phyloP scores from a whole-genome alignment of 2,797 vertebrate species.

The Platyrinchus mystaceus region DNA sequence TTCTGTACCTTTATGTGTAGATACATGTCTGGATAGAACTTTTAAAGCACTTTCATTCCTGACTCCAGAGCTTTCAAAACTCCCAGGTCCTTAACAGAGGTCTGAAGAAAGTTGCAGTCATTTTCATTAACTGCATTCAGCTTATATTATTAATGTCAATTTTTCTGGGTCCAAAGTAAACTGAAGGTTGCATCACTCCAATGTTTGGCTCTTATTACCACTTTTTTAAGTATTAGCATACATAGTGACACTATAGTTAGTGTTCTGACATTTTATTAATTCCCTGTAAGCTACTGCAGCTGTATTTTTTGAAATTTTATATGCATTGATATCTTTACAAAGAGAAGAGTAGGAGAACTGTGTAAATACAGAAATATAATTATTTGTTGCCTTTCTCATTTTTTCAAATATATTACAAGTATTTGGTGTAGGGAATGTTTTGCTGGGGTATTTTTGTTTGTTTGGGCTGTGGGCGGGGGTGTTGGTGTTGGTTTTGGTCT shows the following conservation, averaged over 20 bases:
- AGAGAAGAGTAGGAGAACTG: not conserved
- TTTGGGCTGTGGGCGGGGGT: not conserved
- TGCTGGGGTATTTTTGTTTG: not conserved
- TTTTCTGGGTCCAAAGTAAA: not conserved
- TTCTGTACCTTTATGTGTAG: not conserved
- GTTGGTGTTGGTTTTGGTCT: not conserved
- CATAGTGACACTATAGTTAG: not conserved
- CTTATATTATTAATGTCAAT: not conserved
- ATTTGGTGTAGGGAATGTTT: accelerated
- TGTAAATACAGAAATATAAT: not conserved
- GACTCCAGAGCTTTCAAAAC: not conserved
- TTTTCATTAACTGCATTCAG: not conserved
- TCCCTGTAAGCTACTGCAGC: not conserved
- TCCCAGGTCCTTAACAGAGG: not conserved
- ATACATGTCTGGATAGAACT: not conserved
- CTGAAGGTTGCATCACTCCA: not conserved
- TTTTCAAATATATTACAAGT: not conserved
- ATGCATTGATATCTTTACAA: not conserved
- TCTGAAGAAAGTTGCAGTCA: not conserved
- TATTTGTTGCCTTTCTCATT: not conserved
- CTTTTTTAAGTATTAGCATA: not conserved
- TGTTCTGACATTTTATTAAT: not conserved
- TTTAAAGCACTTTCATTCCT: not conserved
- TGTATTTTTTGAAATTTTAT: not conserved
- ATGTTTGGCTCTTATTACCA: not conserved